phyloP scores from a whole-genome alignment of 2,113 vertebrate species.

The Dicrurus megarhynchus region DNA sequence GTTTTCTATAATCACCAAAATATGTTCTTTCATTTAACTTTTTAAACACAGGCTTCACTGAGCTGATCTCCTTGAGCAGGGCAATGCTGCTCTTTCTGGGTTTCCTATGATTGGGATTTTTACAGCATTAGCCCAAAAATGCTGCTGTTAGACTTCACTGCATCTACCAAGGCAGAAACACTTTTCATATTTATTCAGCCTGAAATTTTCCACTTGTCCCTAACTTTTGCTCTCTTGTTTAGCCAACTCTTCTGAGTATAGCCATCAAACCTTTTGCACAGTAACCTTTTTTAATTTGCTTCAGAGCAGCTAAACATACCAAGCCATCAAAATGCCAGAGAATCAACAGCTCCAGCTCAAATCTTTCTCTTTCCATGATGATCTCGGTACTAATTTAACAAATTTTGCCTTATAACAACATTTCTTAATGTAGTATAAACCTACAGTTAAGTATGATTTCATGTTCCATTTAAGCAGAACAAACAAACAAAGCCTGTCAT shows the following conservation, averaged over 20 bases:
- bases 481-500: neutral
- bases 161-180: neutral
- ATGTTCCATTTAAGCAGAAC: neutral
- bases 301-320: neutral
- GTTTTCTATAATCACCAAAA: neutral
- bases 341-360: neutral
- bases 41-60: neutral
- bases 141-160: neutral
- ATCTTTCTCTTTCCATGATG: neutral
- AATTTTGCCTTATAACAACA: neutral
- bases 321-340: neutral
- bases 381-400: neutral
- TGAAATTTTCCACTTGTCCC: neutral
- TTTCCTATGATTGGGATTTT: neutral
- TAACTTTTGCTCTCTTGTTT: neutral
- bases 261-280: neutral
- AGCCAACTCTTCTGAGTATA: neutral
- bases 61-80: neutral
- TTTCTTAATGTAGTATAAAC: neutral
- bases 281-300: neutral
- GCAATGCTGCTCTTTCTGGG: neutral
- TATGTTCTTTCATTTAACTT: neutral
- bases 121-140: neutral
- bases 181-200: neutral
- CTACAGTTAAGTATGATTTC: neutral